Conservation (phyloP, 2,113 vertebrate genomes). For the Vireo altiloquus region DNA sequence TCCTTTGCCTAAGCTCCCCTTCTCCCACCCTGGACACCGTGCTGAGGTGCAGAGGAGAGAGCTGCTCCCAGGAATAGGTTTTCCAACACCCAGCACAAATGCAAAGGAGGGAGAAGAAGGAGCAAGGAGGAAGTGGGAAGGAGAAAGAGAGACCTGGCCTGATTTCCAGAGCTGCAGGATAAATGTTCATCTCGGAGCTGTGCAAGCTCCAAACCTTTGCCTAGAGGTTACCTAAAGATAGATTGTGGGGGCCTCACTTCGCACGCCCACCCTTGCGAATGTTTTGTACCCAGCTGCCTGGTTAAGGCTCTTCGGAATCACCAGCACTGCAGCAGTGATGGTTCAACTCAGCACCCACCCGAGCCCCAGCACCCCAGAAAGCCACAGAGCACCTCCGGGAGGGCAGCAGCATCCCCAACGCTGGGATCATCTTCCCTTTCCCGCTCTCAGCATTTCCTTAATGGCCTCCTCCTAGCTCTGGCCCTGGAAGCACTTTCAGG, state of each 20-base stretch:
- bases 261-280: not conserved
- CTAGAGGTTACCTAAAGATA: slow-evolving; percentile 41
- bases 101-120: slow-evolving; percentile 24
- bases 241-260: not conserved
- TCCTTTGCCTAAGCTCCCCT: not conserved
- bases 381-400: rapidly evolving
- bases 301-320: not conserved
- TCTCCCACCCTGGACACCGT: not conserved
- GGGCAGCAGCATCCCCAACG: rapidly evolving
- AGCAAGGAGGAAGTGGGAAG: slow-evolving; percentile 26
- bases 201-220: not conserved
- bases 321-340: rapidly evolving
- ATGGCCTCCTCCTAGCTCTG: not conserved
- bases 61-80: not conserved
- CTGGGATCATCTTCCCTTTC: not conserved
- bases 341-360: rapidly evolving
- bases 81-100: not conserved
- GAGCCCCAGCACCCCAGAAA: rapidly evolving
- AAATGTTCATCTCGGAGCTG: not conserved
- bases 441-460: not conserved
- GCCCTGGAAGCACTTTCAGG: not conserved
- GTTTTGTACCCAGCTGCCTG: not conserved
- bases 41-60: not conserved
- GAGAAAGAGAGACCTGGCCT: slow-evolving; percentile 31
- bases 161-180: slow-evolving; percentile 27